Evolutionary conservation across 2,888 invertebrate genomes (phyloP), one percentile per base, ranked within the genome.

Genomic region (Ceratothoa steindachneri): DNA sequence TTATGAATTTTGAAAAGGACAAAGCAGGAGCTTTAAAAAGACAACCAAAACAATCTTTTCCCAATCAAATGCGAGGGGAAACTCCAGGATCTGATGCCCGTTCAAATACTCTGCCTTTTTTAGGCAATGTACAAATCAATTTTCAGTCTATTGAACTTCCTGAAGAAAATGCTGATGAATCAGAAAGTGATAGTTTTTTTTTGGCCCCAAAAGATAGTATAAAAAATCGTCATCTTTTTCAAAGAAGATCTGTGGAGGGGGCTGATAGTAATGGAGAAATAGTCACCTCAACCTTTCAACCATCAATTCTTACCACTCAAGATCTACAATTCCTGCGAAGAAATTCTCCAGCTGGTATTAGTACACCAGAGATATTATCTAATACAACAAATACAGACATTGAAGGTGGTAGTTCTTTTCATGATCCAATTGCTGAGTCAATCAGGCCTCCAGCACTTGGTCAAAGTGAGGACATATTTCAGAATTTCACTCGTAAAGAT

Each of bases 61-160:
- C 41, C 41, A 41, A 41, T 5, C 7, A 15, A 41, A 41, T 41
- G 60, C n/a, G 60, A 60, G 60, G 60, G 19, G 60, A 60, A 24
- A 60, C 60, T 22, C 60, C 60, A 60, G 60, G 60, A 24, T 60
- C 60, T 60, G 60, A 60, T 60, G n/a, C 60, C 24, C 60, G 22
- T 60, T 5, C 24, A 3, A 24, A 60, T 2, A 15, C 19, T 60
- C 19, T n/a, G 24, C 22, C 22, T 60, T 60, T 60, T 15, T n/a
- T 2, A 24, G 19, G 41, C 15, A 41, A 5, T 41, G 41, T 5
- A 9, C 5, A 15, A 9, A 41, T 9, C 7, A 41, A 41, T 41
- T 9, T 9, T 41, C 15, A 9, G 5, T 41, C 41, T 41, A 15
- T 41, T 15, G 41, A 41, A 15, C 15, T 15, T 41, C 41, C 41